Conservation (phyloP, 2,888 invertebrate species). For the Stegophylla sp. region DNA sequence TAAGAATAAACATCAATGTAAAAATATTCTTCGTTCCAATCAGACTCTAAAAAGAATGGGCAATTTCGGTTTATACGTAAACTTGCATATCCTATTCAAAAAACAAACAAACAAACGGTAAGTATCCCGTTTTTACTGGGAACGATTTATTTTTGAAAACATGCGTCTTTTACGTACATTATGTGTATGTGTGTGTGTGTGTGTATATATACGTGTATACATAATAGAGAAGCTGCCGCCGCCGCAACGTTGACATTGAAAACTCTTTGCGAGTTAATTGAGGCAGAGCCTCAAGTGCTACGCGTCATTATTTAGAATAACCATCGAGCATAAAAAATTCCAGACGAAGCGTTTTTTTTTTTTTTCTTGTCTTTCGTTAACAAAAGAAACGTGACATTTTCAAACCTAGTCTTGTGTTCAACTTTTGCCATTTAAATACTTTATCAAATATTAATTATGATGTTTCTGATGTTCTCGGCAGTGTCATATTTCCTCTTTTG, state of each 20-base stretch:
- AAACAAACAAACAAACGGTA: too few species aligned
- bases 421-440: conserved; percentile 4
- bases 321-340: conserved; percentile 21
- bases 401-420: conserved; percentile 9
- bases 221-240: not conserved
- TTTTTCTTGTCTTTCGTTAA: not conserved
- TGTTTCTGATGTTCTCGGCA: not conserved
- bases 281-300: conserved; percentile 12
- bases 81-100: too few species aligned
- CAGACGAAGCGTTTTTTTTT: conserved; percentile 17
- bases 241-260: conserved; percentile 25
- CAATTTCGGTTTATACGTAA: too few species aligned
- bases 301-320: conserved; percentile 34
- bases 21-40: too few species aligned
- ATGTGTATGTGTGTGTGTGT: too few species aligned
- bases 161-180: too few species aligned
- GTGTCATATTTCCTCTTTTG: not conserved
- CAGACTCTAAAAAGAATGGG: too few species aligned
- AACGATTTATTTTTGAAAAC: not conserved
- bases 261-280: conserved; percentile 31
- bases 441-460: conserved; percentile 24
- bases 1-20: too few species aligned
- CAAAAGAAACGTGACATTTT: conserved; percentile 42
- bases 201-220: not conserved
- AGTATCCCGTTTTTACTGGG: too few species aligned